Conservation (phyloP, 2,113 vertebrate species). For the Piaya cayana region DNA sequence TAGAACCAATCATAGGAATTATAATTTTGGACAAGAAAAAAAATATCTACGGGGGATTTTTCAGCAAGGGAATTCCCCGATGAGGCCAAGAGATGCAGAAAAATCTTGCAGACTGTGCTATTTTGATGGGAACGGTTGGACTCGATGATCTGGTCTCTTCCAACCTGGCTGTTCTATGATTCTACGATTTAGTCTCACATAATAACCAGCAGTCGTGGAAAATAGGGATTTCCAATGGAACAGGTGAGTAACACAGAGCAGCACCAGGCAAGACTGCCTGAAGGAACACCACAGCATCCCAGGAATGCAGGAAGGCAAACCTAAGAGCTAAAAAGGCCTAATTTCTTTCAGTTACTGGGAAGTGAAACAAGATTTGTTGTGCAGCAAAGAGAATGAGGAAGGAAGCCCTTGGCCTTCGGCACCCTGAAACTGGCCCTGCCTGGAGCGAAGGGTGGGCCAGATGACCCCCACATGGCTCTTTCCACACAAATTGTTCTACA, state of each 20-base stretch:
- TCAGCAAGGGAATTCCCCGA: background rate
- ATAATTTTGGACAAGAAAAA: background rate
- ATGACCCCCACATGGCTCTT: background rate
- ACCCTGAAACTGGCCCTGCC: background rate
- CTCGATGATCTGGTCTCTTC: no score
- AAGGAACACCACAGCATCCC: background rate
- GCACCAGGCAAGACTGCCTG: background rate
- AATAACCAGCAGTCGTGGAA: background rate
- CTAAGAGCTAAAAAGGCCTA: background rate
- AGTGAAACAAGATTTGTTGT: background rate
- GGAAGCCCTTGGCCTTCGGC: background rate
- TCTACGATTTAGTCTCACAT: background rate
- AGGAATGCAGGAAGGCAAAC: background rate
- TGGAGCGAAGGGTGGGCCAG: background rate
- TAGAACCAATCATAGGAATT: background rate
- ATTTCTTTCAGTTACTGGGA: background rate
- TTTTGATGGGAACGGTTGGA: no score
- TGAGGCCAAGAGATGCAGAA: background rate
- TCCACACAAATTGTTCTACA: background rate
- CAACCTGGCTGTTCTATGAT: no score
- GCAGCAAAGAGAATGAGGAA: background rate
- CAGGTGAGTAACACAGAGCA: background rate
- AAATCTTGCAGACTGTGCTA: background rate
- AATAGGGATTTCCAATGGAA: background rate
- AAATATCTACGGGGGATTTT: background rate